Evolutionary conservation across 2,113 vertebrate genomes (phyloP), one percentile per base, ranked within the genome.

Genomic region (Apus apus): DNA sequence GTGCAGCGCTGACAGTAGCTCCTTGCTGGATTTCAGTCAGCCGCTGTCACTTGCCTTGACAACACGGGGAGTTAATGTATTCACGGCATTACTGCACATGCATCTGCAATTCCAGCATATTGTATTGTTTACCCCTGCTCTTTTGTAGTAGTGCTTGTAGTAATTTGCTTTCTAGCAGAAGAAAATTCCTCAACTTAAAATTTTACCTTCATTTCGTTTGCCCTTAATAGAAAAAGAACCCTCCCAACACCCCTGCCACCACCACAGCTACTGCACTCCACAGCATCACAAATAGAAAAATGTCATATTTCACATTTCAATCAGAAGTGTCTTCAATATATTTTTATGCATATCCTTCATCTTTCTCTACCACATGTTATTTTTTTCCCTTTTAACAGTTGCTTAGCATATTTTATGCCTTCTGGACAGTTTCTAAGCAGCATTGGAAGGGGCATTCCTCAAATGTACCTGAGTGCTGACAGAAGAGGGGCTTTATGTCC

Each of bases 21-120:
- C 92, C 96, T 97, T 94, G 97, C 97, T 96, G 97, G 95, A 92
- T 97, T 94, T 98, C 97, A 98, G 95, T 97, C 97, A 97, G 97
- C 95, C 7, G 85, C 97, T 98, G 98, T 98, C 98, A 98, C 97
- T 98, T 87, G 96, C 97, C 94, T 95, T 97, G 97, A 98, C 98
- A 98, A 98, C 87, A 77, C 10, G 43, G 87, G 87, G 73, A 97
- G 97, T 96, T 97, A 98, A 98, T 97, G 87, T 96, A 98, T 98
- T 97, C 97, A 96, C 90, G 50, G 97, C 96, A 12, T 96, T 97
- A 94, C 97, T 81, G 93, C 97, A 96, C 97, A 93, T 70, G 27
- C 97, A 97, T 97, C 97, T 96, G 30, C 97, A 95, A 95, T 95
- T 95, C 96, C 96, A 94, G 96, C 97, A 97, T 96, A 95, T 54